These are phyloP conservation scores for Diplodus puntazzo DNA, from an alignment of 2,797 vertebrate species.

Conservation along the genomic window DNA sequence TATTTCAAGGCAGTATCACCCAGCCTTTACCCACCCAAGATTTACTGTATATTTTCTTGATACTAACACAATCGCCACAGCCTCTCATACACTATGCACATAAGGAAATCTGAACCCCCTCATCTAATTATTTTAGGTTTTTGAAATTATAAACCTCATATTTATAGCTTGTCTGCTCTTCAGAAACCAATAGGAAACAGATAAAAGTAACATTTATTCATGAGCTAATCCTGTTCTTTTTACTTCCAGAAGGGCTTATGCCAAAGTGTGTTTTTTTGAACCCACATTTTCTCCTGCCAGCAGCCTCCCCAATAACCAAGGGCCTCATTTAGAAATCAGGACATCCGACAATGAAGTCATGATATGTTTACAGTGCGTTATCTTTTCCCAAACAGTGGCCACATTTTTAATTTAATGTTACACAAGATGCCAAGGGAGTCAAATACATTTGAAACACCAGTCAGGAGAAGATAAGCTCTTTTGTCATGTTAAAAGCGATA, in stretches of 20 bases:
- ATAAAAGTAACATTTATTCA: neutral
- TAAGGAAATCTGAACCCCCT: neutral
- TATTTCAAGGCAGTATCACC: too few relatives aligned
- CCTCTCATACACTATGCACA: neutral
- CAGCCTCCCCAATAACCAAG: neutral
- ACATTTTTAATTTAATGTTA: neutral
- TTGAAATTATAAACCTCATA: neutral
- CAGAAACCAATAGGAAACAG: neutral
- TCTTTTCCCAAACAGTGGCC: neutral
- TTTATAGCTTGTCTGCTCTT: neutral
- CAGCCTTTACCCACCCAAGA: too few relatives aligned
- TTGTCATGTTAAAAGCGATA: neutral
- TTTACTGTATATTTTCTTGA: too few relatives aligned
- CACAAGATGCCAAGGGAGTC: neutral
- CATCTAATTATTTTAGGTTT: neutral
- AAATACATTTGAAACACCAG: neutral
- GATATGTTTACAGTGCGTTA: neutral
- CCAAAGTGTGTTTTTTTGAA: conserved; percentile 28
- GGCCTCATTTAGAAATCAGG: conserved; percentile 15
- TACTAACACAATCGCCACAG: neutral
- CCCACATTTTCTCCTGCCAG: conserved; percentile 13
- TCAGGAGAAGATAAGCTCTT: neutral
- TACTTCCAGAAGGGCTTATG: neutral
- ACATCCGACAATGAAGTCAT: conserved; percentile 11
- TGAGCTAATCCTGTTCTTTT: neutral